phyloP scores from a whole-genome alignment of 2,797 vertebrate species.

The Mycteria americana region DNA sequence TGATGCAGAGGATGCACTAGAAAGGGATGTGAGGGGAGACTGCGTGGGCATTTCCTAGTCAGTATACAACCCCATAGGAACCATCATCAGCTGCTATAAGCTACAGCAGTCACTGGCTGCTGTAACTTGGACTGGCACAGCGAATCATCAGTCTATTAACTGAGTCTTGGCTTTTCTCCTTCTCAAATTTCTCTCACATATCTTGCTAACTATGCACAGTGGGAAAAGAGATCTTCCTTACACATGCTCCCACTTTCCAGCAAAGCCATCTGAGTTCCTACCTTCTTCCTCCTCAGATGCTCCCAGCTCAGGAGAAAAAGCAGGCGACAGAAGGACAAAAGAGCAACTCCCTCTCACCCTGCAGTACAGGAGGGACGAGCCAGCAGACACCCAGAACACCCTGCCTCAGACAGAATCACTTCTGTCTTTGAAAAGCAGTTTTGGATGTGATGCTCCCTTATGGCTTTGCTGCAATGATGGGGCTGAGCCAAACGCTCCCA shows the following conservation, averaged over 20 bases:
- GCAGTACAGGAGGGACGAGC: not conserved
- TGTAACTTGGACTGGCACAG: not conserved
- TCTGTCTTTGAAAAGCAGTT: not conserved
- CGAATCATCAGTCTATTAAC: not conserved
- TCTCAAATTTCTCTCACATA: not conserved
- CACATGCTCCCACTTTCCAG: not conserved
- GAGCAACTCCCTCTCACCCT: not conserved
- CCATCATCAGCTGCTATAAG: not conserved
- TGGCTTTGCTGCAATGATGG: not conserved
- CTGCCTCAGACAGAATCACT: not conserved
- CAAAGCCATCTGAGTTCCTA: not conserved
- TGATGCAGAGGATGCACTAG: not conserved
- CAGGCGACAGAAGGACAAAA: not conserved
- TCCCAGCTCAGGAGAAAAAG: not conserved
- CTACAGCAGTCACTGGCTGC: not conserved
- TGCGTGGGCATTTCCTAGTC: not conserved
- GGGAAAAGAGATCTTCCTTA: not conserved
- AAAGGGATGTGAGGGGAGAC: not conserved
- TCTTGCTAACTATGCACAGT: not conserved
- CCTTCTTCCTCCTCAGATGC: not conserved
- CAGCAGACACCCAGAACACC: not conserved
- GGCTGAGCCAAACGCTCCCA: constrained; percentile 9
- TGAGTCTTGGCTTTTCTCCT: not conserved
- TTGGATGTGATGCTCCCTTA: not conserved
- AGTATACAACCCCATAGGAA: not conserved